phyloP scores from a whole-genome alignment of 2,888 invertebrate genomes.

The Eupithecia dodoneata region DNA sequence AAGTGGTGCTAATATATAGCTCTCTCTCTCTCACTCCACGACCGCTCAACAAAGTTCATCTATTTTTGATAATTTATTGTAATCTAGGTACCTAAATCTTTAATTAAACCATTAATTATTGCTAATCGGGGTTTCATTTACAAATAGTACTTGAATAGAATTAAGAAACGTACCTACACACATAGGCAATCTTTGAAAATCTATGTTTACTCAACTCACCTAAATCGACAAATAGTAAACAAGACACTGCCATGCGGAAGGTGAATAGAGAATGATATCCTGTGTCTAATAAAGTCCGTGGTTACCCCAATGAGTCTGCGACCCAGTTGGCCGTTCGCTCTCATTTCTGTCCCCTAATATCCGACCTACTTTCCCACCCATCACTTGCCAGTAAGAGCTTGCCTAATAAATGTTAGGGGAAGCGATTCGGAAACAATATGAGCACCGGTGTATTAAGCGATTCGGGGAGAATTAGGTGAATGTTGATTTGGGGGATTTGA shows the following conservation, averaged over 20 bases:
- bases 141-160: no score
- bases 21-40: no score
- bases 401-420: constrained; percentile 47
- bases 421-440: constrained; percentile 33
- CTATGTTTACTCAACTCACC: background rate
- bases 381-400: constrained; percentile 59
- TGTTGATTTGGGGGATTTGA: constrained; percentile 20
- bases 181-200: background rate
- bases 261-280: constrained; percentile 26
- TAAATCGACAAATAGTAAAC: background rate
- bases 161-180: background rate
- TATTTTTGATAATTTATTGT: no score
- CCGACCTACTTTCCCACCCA: constrained; percentile 71
- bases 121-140: no score
- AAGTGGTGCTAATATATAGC: no score
- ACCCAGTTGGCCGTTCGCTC: constrained; percentile 69
- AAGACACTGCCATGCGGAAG: constrained; percentile 11
- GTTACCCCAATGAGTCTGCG: constrained; percentile 55
- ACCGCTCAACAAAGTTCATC: no score
- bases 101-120: no score
- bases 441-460: constrained; percentile 26
- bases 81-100: no score
- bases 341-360: constrained; percentile 77
- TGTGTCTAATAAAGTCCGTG: constrained; percentile 33
- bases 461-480: constrained; percentile 26